Percentiles rank a stretch among this genome's conserved stretches.
Conservation (phyloP, 1,140 invertebrate species). For the Capitella teleta region DNA sequence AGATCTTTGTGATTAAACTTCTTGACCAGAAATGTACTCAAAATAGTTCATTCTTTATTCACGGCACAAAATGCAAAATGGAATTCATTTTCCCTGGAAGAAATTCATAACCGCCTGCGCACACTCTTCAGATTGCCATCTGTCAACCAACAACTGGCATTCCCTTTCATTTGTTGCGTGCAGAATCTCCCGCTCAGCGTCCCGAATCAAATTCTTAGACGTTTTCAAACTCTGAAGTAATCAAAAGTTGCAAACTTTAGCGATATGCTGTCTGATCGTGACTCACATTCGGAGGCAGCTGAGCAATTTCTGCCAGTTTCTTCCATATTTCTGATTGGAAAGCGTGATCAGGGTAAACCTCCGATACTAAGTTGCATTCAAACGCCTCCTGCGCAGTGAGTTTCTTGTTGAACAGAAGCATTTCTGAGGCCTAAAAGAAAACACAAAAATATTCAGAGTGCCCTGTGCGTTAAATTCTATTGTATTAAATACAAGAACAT, state of each 20-base stretch:
- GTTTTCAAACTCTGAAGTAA: conserved; percentile 44
- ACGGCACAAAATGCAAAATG: too few relatives aligned
- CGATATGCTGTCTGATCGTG: not conserved
- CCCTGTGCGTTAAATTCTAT: not conserved
- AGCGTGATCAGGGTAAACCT: conserved; percentile 51
- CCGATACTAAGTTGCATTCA: conserved; percentile 58
- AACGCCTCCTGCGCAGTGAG: conserved; percentile 64
- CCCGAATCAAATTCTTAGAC: conserved; percentile 48
- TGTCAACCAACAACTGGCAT: conserved; percentile 46
- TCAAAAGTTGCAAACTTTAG: not conserved
- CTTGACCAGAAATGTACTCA: too few relatives aligned
- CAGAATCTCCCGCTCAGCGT: conserved; percentile 40
- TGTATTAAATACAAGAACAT: too few relatives aligned
- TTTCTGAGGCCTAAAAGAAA: conserved; percentile 55
- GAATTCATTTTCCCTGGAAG: conserved; percentile 25
- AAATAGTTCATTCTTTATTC: too few relatives aligned
- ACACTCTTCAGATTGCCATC: conserved; percentile 54
- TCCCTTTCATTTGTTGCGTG: conserved; percentile 48
- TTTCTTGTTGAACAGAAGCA: conserved; percentile 69
- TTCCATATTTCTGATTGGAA: conserved; percentile 48
- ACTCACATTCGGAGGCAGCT: conserved; percentile 26
- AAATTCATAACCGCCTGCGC: conserved; percentile 47
- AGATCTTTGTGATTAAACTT: too few relatives aligned
- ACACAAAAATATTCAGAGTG: not conserved
- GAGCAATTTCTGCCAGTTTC: conserved; percentile 22